Percentiles rank a stretch among this genome's conserved stretches.
Conservation (phyloP, 2,888 invertebrate genomes). For the Trissolcus brochymenae region DNA sequence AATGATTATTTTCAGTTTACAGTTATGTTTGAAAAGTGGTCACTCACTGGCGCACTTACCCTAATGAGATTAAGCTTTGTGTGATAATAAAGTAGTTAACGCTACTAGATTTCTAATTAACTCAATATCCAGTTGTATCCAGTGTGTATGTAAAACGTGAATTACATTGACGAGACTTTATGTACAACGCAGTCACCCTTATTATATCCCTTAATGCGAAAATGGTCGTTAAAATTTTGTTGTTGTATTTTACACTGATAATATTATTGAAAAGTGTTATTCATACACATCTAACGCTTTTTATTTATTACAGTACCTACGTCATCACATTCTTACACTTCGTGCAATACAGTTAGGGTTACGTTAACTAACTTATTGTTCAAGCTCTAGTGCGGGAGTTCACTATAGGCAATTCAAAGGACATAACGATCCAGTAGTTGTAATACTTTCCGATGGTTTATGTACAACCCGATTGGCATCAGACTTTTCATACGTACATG, state of each 20-base stretch:
- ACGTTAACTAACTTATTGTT: constrained; percentile 37
- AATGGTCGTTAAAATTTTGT: constrained; percentile 38
- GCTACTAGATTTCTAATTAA: background rate
- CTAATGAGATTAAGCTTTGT: background rate
- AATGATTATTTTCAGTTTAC: no score
- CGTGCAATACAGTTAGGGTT: constrained; percentile 40
- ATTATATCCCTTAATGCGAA: constrained; percentile 31
- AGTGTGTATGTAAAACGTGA: background rate
- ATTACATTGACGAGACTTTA: constrained; percentile 17
- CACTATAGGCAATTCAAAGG: constrained; percentile 38
- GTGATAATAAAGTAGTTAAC: background rate
- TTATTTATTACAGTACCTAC: constrained; percentile 36
- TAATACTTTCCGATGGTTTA: constrained; percentile 49
- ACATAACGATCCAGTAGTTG: constrained; percentile 29
- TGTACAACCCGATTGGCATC: constrained; percentile 31
- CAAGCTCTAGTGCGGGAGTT: constrained; percentile 33
- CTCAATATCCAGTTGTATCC: background rate
- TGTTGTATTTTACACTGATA: constrained; percentile 32
- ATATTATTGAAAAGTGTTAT: constrained; percentile 27
- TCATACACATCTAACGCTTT: constrained; percentile 31
- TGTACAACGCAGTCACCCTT: constrained; percentile 30
- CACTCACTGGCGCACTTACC: no score
- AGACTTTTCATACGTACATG: constrained; percentile 27
- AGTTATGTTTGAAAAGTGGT: no score
- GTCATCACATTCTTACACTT: constrained; percentile 52